These are phyloP conservation scores for Xanthorhoe spadicearia DNA, from an alignment of 2,888 invertebrate genomes.

Conservation along the genomic window DNA sequence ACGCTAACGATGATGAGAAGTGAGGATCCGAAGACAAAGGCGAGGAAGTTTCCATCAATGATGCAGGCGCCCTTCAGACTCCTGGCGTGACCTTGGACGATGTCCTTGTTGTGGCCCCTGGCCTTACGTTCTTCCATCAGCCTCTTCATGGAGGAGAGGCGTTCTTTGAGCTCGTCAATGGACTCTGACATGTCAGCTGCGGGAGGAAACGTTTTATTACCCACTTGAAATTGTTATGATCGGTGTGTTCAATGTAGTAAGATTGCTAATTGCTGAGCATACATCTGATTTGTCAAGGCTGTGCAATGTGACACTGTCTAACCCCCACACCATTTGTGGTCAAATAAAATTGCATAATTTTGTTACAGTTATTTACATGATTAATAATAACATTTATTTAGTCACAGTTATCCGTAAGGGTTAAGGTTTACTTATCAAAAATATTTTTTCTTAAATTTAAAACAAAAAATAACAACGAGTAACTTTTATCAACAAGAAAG, in stretches of 20 bases:
- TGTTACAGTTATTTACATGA: too few relatives aligned
- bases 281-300: too few relatives aligned
- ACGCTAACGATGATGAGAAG: constrained; percentile 91
- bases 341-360: too few relatives aligned
- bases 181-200: constrained; percentile 86
- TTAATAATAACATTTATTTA: too few relatives aligned
- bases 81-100: constrained; percentile 76
- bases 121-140: constrained; percentile 90
- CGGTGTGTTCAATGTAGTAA: neutral
- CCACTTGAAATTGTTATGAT: neutral
- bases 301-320: too few relatives aligned
- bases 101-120: constrained; percentile 72
- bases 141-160: constrained; percentile 91
- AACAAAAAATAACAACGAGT: too few relatives aligned
- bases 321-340: too few relatives aligned
- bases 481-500: too few relatives aligned
- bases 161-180: constrained; percentile 91
- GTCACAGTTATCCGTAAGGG: too few relatives aligned
- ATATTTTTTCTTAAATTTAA: too few relatives aligned
- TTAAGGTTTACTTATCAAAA: too few relatives aligned
- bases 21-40: constrained; percentile 92
- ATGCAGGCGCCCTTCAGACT: constrained; percentile 85
- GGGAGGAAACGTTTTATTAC: constrained; percentile 43
- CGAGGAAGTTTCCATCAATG: constrained; percentile 93
- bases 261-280: too few relatives aligned